Evolutionary conservation across 2,888 invertebrate genomes (phyloP).

Genomic region (Calameuta idolon): DNA sequence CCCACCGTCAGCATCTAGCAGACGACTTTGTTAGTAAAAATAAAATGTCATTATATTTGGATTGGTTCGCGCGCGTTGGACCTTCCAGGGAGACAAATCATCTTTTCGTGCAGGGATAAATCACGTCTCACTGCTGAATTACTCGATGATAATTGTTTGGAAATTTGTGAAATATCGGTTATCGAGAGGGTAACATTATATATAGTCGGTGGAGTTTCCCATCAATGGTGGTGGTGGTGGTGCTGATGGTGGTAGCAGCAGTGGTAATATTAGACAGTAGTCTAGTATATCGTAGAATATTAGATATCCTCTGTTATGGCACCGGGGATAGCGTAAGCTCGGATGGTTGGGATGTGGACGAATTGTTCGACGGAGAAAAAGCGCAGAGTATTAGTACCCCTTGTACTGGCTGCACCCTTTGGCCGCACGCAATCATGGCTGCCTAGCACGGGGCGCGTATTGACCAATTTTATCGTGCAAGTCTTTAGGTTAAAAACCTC

Average conservation of each 20-base stretch:
- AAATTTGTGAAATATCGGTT: neutral
- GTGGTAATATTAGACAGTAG: neutral
- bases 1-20: constrained; percentile 42
- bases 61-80: constrained; percentile 37
- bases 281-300: neutral
- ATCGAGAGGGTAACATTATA: neutral
- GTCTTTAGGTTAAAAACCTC: constrained; percentile 38
- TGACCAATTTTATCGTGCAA: constrained; percentile 41
- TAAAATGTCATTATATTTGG: constrained; percentile 59
- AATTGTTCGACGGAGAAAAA: neutral
- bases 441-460: constrained; percentile 59
- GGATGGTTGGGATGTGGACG: neutral
- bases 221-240: constrained; percentile 2
- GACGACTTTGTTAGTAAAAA: constrained; percentile 61
- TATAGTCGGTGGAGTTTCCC: neutral
- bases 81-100: neutral
- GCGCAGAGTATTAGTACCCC: constrained; percentile 20
- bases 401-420: constrained; percentile 55
- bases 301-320: neutral
- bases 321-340: neutral
- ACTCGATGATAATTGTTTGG: neutral
- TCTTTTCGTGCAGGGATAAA: neutral
- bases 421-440: constrained; percentile 63
- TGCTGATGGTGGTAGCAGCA: constrained; percentile 7
- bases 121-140: neutral